phyloP scores from a whole-genome alignment of 2,113 vertebrate genomes.

The Gallinago paraguaiae region DNA sequence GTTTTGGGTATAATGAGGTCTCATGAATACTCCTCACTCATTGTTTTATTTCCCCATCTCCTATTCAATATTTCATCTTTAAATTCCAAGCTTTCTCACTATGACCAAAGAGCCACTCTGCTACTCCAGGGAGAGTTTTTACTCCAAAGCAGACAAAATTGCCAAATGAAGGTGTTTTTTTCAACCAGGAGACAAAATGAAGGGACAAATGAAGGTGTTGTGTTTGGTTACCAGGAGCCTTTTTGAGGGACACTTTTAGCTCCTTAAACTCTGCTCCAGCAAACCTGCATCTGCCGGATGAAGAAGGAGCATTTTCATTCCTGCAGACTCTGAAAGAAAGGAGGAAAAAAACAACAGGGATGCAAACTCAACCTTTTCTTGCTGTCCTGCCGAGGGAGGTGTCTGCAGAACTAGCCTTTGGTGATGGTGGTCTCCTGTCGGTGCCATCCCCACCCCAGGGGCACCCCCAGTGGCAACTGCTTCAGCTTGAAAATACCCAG shows the following conservation, averaged over 20 bases:
- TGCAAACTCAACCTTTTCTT: background rate
- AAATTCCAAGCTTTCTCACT: background rate
- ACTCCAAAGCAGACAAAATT: background rate
- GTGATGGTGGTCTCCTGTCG: background rate
- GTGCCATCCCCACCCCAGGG: background rate
- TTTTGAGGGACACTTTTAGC: background rate
- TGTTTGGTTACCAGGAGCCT: background rate
- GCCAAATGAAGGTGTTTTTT: background rate
- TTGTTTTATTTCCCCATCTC: background rate
- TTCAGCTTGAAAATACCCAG: background rate
- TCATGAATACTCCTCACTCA: background rate
- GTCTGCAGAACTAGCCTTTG: background rate
- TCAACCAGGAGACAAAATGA: background rate
- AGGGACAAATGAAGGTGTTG: too few species aligned
- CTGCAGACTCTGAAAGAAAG: background rate
- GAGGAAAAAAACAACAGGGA: background rate
- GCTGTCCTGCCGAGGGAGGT: background rate
- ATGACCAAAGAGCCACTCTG: background rate
- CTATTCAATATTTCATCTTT: background rate
- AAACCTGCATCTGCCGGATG: background rate
- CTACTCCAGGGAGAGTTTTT: background rate
- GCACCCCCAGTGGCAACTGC: background rate
- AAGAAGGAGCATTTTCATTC: background rate
- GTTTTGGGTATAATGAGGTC: background rate
- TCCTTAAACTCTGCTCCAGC: background rate